Conservation (phyloP, 2,113 vertebrate genomes). For the Irena cyanogastra region DNA sequence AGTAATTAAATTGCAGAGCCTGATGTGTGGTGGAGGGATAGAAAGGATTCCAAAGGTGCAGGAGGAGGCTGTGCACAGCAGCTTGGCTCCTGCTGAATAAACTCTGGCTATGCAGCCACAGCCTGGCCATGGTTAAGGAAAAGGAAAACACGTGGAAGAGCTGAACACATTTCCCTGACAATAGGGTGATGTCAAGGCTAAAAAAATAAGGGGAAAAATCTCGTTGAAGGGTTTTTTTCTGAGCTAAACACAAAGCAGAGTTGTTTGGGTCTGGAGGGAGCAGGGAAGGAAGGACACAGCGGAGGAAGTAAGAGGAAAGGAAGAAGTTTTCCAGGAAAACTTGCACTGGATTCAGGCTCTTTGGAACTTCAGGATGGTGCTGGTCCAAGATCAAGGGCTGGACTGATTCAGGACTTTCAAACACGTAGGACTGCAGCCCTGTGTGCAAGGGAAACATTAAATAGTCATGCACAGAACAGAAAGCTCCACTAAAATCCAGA, state of each 20-base stretch:
- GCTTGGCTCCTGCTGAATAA: background rate
- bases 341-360: background rate
- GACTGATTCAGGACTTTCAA: background rate
- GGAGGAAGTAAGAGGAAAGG: background rate
- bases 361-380: background rate
- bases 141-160: background rate
- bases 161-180: slow-evolving; percentile 18
- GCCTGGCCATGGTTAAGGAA: background rate
- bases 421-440: fast-evolving
- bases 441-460: background rate
- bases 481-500: background rate
- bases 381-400: background rate
- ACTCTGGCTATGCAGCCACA: background rate
- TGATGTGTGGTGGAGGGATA: background rate
- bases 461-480: background rate
- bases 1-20: background rate
- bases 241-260: slow-evolving; percentile 48
- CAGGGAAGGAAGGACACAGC: background rate
- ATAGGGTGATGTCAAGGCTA: slow-evolving; percentile 24
- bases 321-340: background rate
- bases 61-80: background rate
- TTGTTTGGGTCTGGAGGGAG: slow-evolving; percentile 26
- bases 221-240: slow-evolving; percentile 22
- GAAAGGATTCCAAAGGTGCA: background rate
- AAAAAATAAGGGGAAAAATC: slow-evolving; percentile 3